Conservation (phyloP, 2,113 vertebrate genomes). For the Ictalurus punctatus region DNA sequence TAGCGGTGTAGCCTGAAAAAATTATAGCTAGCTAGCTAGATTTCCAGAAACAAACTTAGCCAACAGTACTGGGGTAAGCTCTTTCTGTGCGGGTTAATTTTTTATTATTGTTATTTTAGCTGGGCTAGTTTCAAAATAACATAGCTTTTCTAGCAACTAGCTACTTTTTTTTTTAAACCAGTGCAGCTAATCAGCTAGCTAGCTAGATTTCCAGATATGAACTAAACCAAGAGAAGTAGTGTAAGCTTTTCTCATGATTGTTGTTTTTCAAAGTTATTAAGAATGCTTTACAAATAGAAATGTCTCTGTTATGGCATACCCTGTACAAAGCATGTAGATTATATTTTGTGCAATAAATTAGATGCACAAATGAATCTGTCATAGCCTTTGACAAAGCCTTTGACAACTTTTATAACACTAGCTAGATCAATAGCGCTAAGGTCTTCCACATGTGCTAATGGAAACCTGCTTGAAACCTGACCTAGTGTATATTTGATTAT, state of each 20-base stretch:
- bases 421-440: neutral
- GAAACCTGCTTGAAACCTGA: neutral
- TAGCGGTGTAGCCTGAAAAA: neutral
- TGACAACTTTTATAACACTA: neutral
- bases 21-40: neutral
- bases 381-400: too few relatives aligned
- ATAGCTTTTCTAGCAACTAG: neutral
- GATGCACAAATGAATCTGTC: neutral
- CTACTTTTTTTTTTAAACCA: neutral
- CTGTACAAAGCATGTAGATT: neutral
- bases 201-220: neutral
- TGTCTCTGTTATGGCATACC: neutral
- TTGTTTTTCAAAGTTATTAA: neutral
- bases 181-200: neutral
- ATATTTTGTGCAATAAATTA: neutral
- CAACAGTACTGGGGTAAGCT: neutral
- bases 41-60: neutral
- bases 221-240: neutral
- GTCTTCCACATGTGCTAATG: slow-evolving; percentile 11
- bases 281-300: neutral
- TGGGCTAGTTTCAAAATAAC: neutral
- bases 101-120: neutral
- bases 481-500: slow-evolving; percentile 1
- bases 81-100: neutral
- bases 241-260: neutral